Evolutionary conservation across 2,113 vertebrate genomes (phyloP).

Genomic region (Microcebus murinus): DNA sequence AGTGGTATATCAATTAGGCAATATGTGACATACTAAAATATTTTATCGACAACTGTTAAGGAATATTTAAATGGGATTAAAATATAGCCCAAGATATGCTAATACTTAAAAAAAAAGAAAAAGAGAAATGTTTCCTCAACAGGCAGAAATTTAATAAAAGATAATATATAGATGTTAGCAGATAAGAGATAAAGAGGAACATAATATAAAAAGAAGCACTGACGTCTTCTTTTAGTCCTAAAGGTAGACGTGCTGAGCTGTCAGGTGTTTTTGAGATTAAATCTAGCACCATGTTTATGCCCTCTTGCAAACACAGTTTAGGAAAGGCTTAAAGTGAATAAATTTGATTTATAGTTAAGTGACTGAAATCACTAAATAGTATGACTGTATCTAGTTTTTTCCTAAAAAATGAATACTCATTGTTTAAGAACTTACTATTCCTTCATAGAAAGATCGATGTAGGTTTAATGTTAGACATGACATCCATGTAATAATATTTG

Average conservation of each 20-base stretch:
- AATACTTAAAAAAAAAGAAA: neutral
- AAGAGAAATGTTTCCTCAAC: conserved; percentile 48
- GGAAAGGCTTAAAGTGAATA: neutral
- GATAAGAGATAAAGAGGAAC: conserved; percentile 44
- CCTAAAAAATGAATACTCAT: neutral
- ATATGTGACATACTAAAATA: conserved; percentile 70
- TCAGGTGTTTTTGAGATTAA: neutral
- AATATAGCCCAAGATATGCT: conserved; percentile 54
- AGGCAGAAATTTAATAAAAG: conserved; percentile 57
- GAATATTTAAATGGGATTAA: conserved; percentile 78
- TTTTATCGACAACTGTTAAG: conserved; percentile 76
- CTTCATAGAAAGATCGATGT: neutral
- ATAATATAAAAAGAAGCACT: neutral
- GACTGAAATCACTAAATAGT: neutral
- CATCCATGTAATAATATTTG: neutral
- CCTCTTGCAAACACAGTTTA: neutral
- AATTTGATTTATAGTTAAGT: neutral
- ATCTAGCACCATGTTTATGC: neutral
- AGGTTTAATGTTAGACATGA: neutral
- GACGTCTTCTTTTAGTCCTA: neutral
- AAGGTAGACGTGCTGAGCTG: neutral
- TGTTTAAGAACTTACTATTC: neutral
- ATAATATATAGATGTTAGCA: conserved; percentile 53
- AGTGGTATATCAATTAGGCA: conserved; percentile 78
- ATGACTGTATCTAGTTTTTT: neutral